Evolutionary conservation across 2,888 invertebrate species (phyloP).

Genomic region (Chrysopilus asiliformis): DNA sequence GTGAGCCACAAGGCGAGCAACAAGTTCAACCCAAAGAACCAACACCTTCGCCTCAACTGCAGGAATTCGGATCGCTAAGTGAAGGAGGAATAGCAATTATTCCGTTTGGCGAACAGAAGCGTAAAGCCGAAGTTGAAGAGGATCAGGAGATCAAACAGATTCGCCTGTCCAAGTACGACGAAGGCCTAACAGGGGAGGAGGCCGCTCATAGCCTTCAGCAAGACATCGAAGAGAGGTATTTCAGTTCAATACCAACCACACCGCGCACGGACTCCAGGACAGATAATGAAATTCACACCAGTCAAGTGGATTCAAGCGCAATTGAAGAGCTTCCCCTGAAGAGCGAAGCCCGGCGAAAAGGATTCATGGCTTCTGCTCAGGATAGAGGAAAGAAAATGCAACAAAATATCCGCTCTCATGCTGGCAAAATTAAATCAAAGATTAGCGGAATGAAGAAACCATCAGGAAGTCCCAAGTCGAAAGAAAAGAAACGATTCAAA

Average conservation of each 20-base stretch:
- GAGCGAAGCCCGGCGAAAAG: constrained; percentile 42
- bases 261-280: constrained; percentile 44
- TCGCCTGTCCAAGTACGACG: constrained; percentile 28
- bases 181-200: constrained; percentile 40
- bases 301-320: constrained; percentile 53
- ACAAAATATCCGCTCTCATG: constrained; percentile 53
- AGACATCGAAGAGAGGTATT: constrained; percentile 49
- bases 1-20: constrained; percentile 41
- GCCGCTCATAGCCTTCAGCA: constrained; percentile 45
- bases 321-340: constrained; percentile 49
- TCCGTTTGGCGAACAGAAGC: not conserved
- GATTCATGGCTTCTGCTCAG: constrained; percentile 37
- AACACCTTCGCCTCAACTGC: constrained; percentile 10
- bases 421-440: constrained; percentile 56
- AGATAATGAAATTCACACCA: constrained; percentile 52
- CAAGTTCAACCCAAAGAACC: constrained; percentile 19
- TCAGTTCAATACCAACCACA: constrained; percentile 43
- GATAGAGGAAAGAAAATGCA: constrained; percentile 44
- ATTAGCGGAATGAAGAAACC: constrained; percentile 45
- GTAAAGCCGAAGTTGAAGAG: constrained; percentile 7
- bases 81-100: constrained; percentile 6
- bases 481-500: constrained; percentile 30
- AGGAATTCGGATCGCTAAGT: constrained; percentile 7
- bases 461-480: constrained; percentile 29
- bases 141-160: constrained; percentile 37